Base-by-base conservation (phyloP, 2,797 vertebrate genomes). In the Trachops cirrhosus region DNA sequence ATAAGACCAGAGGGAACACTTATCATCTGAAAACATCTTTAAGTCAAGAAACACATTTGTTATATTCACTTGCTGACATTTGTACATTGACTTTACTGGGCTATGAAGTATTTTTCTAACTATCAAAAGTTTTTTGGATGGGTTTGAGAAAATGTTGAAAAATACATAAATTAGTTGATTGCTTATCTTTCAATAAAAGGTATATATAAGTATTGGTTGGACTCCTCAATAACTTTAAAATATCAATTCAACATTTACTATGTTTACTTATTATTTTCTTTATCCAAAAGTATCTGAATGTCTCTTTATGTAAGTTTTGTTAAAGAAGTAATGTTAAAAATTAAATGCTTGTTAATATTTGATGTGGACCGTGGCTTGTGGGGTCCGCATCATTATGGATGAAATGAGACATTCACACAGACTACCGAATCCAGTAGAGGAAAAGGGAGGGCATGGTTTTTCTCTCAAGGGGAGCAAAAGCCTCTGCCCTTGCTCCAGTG, bases 1-100 rank as follows among this genome's bases (percentile, higher is more conserved):
- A 71, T 91, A 95, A 97, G 59, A n/a, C 9, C 57, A 22, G 87
- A 97, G 37, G 29, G 88, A 97, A 18, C 1, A 37, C 46, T 88
- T 97, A 91, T 92, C 50, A 75, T 16, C 41, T 82, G 75, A 80
- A 85, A 96, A 96, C 34, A 90, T 62, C 70, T 97, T 91, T 94
- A 52, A 86, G 26, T 52, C 62, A 88, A 85, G 77, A 97, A 97
- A 96, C 39, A 6, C 29, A 62, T 57, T 96, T 97, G 9, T 91
- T 94, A 96, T 86, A 87, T 96, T 95, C 92, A 77, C 41, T 24
- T 86, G 77, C 94, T 41, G 52, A 16, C 1, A 32, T 44, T 97
- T 96, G 96, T 34, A 92, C 22, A 74, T 64, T 89, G 79, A 97
- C 91, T 89, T 79, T 95, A 95, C 29, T 74, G 57, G 18, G 15